Percentiles rank a stretch among this genome's conserved stretches.
Evolutionary conservation across 1,140 invertebrate genomes (phyloP).

Genomic region (Elymnias hypermnestra): DNA sequence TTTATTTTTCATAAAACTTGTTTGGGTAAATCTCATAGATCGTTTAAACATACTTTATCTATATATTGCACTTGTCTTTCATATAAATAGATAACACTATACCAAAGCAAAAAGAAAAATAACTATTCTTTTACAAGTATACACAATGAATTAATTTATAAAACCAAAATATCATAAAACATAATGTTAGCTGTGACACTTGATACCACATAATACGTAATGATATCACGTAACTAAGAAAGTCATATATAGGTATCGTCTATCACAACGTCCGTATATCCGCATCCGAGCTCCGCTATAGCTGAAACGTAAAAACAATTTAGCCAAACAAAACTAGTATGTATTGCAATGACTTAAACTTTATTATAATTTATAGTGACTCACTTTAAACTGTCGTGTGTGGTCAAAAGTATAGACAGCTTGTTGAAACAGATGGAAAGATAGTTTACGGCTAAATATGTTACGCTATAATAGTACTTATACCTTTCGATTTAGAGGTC

Average conservation of each 20-base stretch:
- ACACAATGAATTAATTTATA: too few relatives aligned
- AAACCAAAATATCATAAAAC: too few relatives aligned
- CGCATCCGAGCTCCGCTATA: slow-evolving; percentile 3
- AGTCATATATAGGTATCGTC: slow-evolving; percentile 14
- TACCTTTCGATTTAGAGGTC: not conserved
- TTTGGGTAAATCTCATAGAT: too few relatives aligned
- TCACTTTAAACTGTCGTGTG: not conserved
- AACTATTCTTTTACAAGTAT: too few relatives aligned
- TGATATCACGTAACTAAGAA: slow-evolving; percentile 26
- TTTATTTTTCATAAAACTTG: too few relatives aligned
- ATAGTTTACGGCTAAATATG: not conserved
- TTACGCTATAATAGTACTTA: slow-evolving; percentile 1
- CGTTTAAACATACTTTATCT: too few relatives aligned
- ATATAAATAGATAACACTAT: too few relatives aligned
- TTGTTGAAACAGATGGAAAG: not conserved
- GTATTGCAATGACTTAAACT: not conserved
- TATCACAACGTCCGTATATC: slow-evolving; percentile 23
- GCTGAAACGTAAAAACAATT: not conserved
- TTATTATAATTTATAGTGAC: not conserved
- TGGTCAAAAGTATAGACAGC: not conserved
- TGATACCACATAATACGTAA: slow-evolving; percentile 5
- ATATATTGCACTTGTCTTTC: too few relatives aligned
- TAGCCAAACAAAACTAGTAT: not conserved
- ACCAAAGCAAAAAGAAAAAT: too few relatives aligned
- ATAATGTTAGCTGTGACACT: not conserved